Base-by-base conservation (phyloP, 2,888 invertebrate species). In the Drosophila melanosoma region DNA sequence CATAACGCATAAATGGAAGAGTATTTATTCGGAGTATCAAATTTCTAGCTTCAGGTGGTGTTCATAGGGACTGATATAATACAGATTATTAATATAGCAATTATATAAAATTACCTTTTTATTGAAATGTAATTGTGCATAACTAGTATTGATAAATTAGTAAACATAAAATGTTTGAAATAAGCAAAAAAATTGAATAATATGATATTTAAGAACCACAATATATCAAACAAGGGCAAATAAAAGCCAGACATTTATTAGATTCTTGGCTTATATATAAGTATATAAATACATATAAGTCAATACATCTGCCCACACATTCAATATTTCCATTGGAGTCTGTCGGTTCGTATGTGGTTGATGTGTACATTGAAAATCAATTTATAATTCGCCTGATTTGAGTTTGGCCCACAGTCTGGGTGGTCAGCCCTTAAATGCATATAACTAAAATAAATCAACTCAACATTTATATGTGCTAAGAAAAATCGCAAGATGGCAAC, bases 321-420 rank as follows among this genome's bases (percentile, higher is more conserved):
- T 7, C 32, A 32, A 23, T 40, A 17, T 45, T 23, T 49, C 8
- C 7, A 5, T 35, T 36, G 15, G 15, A 26, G 38, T 33, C n/a
- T 48, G 17, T 42, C 3, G 20, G 11, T 23, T 51, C 32, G 20
- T 58, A 20, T 49, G 33, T 8, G 42, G 23, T 7, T 32, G 33
- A 12, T 76, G 69, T 83, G 54, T 76, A 59, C 68, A 35, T 77
- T 87, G 66, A 75, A 77, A 87, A 85, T 85, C 87, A 84, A 81
- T 87, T 84, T 84, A 75, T 84, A 79, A 79, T 84, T 72, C 72
- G 87, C 69, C 66, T 79, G 85, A 84, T 82, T 87, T 87, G 74
- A 69, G 64, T 36, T 42, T 56, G 56, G 42, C 66, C 52, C 60
- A 64, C 53, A 42, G 42, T 61, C 65, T 52, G 60, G 60, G 32